These are phyloP conservation scores for Laticauda laticaudata DNA, from an alignment of 2,113 vertebrate genomes.

Conservation along the genomic window DNA sequence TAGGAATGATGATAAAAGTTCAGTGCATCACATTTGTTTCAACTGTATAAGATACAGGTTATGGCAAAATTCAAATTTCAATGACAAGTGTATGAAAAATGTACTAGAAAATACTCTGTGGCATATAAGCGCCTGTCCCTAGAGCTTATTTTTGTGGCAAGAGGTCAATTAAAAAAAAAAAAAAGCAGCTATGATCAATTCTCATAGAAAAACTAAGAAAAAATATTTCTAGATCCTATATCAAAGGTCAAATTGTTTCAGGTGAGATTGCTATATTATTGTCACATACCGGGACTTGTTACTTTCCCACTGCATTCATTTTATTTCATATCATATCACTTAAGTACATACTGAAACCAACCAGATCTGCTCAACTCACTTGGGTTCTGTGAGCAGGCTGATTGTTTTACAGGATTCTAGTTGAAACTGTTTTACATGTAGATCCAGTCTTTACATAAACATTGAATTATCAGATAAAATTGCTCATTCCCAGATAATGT, in stretches of 20 bases:
- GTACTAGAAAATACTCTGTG: neutral
- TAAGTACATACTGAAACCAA: neutral
- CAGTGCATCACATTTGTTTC: conserved; percentile 34
- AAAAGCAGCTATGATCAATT: neutral
- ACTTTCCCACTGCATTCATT: neutral
- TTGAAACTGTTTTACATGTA: neutral
- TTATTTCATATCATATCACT: neutral
- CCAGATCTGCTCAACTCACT: neutral
- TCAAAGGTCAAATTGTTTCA: neutral
- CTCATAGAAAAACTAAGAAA: neutral
- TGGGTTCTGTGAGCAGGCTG: neutral
- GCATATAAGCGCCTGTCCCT: neutral
- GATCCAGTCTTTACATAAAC: neutral
- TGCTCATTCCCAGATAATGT: neutral
- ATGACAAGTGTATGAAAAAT: neutral
- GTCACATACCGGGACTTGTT: neutral
- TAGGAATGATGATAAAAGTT: conserved; percentile 40
- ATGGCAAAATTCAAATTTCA: neutral
- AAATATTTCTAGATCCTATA: neutral
- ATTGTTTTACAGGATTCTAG: neutral
- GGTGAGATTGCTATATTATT: neutral
- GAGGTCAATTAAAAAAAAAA: neutral
- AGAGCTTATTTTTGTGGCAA: neutral
- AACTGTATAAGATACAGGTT: neutral
- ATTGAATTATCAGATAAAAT: neutral